These are phyloP conservation scores for Pheosia gnoma DNA, from an alignment of 2,888 invertebrate species.

Conservation along the genomic window DNA sequence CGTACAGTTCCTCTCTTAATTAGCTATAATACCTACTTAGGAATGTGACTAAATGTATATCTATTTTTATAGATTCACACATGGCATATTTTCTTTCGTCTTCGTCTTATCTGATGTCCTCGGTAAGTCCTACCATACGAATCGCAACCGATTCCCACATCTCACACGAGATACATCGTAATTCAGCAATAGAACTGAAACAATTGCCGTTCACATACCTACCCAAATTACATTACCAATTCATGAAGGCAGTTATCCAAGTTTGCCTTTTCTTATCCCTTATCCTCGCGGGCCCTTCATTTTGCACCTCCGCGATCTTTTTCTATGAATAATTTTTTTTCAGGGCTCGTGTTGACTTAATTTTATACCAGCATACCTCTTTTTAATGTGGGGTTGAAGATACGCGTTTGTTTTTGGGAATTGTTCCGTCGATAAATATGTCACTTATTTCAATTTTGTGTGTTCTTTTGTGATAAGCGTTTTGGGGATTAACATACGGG, in stretches of 20 bases:
- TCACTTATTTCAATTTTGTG: neutral
- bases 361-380: slow-evolving; percentile 75
- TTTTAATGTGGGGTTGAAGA: slow-evolving; percentile 39
- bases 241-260: slow-evolving; percentile 77
- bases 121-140: neutral
- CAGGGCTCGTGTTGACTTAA: slow-evolving; percentile 79
- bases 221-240: slow-evolving; percentile 82
- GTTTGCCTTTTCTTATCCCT: slow-evolving; percentile 50
- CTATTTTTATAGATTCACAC: too few species aligned
- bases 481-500: too few species aligned
- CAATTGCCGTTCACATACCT: slow-evolving; percentile 72
- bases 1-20: too few species aligned
- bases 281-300: slow-evolving; percentile 38
- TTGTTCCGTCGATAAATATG: slow-evolving; percentile 15
- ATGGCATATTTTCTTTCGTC: too few species aligned
- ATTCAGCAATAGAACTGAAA: slow-evolving; percentile 64
- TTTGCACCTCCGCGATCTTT: slow-evolving; percentile 66
- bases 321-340: slow-evolving; percentile 80
- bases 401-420: slow-evolving; percentile 31
- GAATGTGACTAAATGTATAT: too few species aligned
- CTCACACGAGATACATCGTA: slow-evolving; percentile 64
- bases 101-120: too few species aligned
- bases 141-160: slow-evolving; percentile 28
- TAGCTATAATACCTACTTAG: too few species aligned
- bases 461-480: neutral